Conservation (phyloP, 1,140 invertebrate genomes). For the Coenobita brevimanus region DNA sequence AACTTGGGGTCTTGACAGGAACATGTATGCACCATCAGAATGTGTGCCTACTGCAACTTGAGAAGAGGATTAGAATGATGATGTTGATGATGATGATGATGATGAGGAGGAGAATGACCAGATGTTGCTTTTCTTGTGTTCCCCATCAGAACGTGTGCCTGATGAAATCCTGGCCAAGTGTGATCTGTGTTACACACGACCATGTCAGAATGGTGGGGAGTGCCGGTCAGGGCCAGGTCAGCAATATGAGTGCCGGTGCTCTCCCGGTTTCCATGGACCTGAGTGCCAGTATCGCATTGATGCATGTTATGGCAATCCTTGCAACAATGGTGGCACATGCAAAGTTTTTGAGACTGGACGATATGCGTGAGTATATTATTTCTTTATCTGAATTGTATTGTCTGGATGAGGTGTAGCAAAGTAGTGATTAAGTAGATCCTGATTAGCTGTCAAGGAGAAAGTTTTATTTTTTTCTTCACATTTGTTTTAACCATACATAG, state of each 20-base stretch:
- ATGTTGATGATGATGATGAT: too few relatives aligned
- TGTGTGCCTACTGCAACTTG: too few relatives aligned
- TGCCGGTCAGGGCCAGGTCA: constrained; percentile 79
- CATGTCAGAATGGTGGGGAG: constrained; percentile 91
- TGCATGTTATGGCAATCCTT: constrained; percentile 96
- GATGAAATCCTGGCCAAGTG: constrained; percentile 92
- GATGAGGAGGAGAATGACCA: too few relatives aligned
- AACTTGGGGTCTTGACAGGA: too few relatives aligned
- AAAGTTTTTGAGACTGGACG: constrained; percentile 92
- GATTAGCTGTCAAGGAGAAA: too few relatives aligned
- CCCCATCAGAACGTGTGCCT: constrained; percentile 74
- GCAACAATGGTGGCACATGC: constrained; percentile 88
- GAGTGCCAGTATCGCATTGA: constrained; percentile 95
- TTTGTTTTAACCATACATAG: too few relatives aligned
- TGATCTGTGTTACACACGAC: constrained; percentile 90
- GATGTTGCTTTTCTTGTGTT: not conserved
- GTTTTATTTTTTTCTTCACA: too few relatives aligned
- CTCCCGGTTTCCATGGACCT: constrained; percentile 92
- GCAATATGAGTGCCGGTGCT: constrained; percentile 78
- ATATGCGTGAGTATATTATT: constrained; percentile 82
- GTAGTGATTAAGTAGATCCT: too few relatives aligned
- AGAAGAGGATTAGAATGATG: too few relatives aligned
- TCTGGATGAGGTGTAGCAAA: too few relatives aligned
- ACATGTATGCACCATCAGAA: too few relatives aligned
- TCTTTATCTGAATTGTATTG: too few relatives aligned